Evolutionary conservation across 2,888 invertebrate genomes (phyloP), one percentile per base, ranked within the genome.

Genomic region (Hypomecis atomaria): DNA sequence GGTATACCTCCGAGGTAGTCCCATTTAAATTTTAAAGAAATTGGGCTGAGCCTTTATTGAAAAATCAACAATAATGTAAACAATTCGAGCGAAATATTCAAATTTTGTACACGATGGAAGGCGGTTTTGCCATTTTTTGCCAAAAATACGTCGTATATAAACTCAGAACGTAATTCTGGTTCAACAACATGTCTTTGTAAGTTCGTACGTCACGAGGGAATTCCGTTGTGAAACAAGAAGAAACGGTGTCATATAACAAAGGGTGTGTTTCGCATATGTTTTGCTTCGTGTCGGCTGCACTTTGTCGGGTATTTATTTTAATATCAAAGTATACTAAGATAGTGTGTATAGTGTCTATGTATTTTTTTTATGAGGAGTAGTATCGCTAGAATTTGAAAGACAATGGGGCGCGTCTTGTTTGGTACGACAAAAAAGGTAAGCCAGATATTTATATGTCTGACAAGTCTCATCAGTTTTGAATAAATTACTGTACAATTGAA

Each of bases 321-420:
- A 49, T 58, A 49, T 48, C 48, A 23, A 55, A 59, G 36, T 36
- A 36, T 47, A 37, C 45, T 47, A n/a, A 38, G 38, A 10, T 13
- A 2, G 9, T 49, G 37, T 45, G 50, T 50, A 48, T 13, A 5
- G 11, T 49, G 37, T 45, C 47, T 50, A 48, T 11, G 13, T 57
- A 47, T 47, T 43, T 64, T 67, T 63, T 65, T 62, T 60, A 63
- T 65, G 59, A 63, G 70, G 47, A 34, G 57, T 38, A 47, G 77
- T 78, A 79, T 78, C 71, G 69, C 75, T 74, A 72, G 60, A 62
- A 78, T 82, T 82, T 80, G 71, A 73, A 82, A 77, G 70, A 83
- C 82, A 85, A 85, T 82, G 72, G 73, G 36, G 60, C 33, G 50
- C 57, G 54, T 57, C 42, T 62, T 66, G 64, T 70, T 58, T 58